Base-by-base conservation (phyloP, 2,888 invertebrate genomes). In the Oxyscelio sp. region DNA sequence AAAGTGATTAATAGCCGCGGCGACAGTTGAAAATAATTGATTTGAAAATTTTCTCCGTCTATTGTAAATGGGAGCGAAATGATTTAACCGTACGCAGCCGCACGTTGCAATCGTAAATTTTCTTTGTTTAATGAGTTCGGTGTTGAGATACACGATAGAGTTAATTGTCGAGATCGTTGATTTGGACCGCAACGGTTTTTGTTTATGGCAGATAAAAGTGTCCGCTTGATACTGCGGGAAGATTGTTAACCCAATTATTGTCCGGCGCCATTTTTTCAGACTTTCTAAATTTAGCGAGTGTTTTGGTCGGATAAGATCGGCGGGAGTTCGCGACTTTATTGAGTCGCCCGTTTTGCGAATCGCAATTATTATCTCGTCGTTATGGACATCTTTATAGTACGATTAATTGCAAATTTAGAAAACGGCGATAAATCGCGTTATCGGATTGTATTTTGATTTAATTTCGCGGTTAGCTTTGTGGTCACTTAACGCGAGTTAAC, bases 281-380 rank as follows among this genome's bases (percentile, higher is more conserved):
- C 70, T 71, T 71, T 71, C 70, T 71, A 71, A 58, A 71, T 71
- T 71, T 58, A 71, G 40, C 15, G 4, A 52, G 40, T 65, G 65
- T 54, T 54, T 66, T 31, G 19, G 13, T 54, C 21, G 38, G 54
- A 52, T 40, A 31, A 50, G 31, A 34, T 48, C n/a, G n/a, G n/a
- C n/a, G n/a, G n/a, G n/a, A n/a, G n/a, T n/a, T n/a, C n/a, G n/a
- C n/a, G n/a, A n/a, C n/a, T n/a, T n/a, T n/a, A n/a, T n/a, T n/a
- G n/a, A n/a, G n/a, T n/a, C n/a, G n/a, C n/a, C n/a, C n/a, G n/a
- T n/a, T n/a, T n/a, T n/a, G n/a, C n/a, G n/a, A n/a, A n/a, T n/a
- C n/a, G n/a, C n/a, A n/a, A n/a, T n/a, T n/a, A n/a, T 27, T 52
- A n/a, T 6, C 4, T 13, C 15, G 9, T 11, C 19, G 15, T 54